These are phyloP conservation scores for Acyrthosiphon pisum DNA, from an alignment of 1,140 invertebrate species.

Conservation along the genomic window DNA sequence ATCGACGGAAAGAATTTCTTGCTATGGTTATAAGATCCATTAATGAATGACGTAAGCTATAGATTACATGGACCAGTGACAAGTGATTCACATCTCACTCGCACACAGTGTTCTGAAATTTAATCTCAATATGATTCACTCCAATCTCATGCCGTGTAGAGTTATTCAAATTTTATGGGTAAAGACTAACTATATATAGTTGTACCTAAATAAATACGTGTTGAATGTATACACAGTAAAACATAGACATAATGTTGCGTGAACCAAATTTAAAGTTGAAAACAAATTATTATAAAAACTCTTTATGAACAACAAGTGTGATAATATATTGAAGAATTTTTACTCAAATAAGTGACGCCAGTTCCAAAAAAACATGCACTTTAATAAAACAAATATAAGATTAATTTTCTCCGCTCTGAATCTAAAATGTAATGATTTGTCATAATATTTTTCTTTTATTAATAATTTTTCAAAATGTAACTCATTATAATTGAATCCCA, in stretches of 20 bases:
- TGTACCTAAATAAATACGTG: not conserved
- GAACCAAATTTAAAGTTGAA: not conserved
- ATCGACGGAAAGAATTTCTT: too few relatives aligned
- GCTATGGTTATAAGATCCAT: too few relatives aligned
- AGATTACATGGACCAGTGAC: too few relatives aligned
- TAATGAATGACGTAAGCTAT: too few relatives aligned
- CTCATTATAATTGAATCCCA: too few relatives aligned
- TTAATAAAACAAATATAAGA: not conserved
- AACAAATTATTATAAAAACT: not conserved
- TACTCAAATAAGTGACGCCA: not conserved
- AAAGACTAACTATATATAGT: not conserved
- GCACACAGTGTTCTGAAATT: too few relatives aligned
- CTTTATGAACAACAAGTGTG: not conserved
- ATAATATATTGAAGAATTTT: not conserved
- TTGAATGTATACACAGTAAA: not conserved
- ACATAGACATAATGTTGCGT: not conserved
- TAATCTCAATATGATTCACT: too few relatives aligned
- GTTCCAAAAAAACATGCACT: not conserved
- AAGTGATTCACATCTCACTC: too few relatives aligned
- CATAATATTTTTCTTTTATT: too few relatives aligned
- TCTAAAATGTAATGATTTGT: not conserved
- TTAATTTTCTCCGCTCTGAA: not conserved
- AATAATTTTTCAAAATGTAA: not conserved
- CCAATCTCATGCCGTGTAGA: not conserved
- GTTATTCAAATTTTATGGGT: not conserved